Conservation (phyloP, 2,797 vertebrate genomes). For the Acrossocheilus wenchowensis region DNA sequence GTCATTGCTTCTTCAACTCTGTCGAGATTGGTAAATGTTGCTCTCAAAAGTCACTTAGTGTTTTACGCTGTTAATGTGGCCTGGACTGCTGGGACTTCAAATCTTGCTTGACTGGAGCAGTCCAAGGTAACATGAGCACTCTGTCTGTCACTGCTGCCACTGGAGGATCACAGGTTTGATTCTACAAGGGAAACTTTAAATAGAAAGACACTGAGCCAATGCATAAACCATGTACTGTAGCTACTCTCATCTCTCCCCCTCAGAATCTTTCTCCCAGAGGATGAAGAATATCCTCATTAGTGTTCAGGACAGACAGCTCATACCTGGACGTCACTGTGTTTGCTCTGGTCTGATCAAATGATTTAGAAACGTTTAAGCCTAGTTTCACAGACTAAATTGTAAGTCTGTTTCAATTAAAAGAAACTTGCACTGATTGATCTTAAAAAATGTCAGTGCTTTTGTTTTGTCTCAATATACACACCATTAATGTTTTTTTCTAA, state of each 20-base stretch:
- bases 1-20: background rate
- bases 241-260: background rate
- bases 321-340: background rate
- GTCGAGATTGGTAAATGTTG: background rate
- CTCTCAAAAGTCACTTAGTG: background rate
- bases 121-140: background rate
- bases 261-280: background rate
- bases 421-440: no score
- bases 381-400: no score
- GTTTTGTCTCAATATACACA: no score
- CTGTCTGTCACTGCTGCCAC: slow-evolving; percentile 16
- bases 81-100: slow-evolving; percentile 12
- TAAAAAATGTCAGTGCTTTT: no score
- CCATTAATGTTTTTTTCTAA: no score
- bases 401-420: no score
- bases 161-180: slow-evolving; percentile 1
- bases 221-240: slow-evolving; percentile 8
- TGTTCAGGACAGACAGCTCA: background rate
- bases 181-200: slow-evolving; percentile 3
- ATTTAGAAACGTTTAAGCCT: background rate
- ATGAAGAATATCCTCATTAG: slow-evolving; percentile 19
- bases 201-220: background rate
- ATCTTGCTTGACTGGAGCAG: background rate
- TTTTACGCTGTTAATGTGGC: background rate
- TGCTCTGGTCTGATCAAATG: background rate